Evolutionary conservation across 2,113 vertebrate species (phyloP), one percentile per base, ranked within the genome.

Genomic region (Ceuthmochares aereus): DNA sequence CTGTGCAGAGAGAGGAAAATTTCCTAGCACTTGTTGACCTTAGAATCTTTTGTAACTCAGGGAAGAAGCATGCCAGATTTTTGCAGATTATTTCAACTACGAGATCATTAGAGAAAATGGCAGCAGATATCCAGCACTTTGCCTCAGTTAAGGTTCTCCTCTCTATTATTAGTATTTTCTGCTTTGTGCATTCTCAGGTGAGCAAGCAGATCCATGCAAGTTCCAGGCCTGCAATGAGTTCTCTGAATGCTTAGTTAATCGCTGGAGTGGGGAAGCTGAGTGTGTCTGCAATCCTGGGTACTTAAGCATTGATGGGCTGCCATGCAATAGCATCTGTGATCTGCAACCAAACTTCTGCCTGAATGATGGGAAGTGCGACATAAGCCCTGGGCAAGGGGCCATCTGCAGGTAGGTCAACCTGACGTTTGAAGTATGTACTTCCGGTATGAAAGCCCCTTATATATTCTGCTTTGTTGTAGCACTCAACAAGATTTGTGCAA

Each of bases 161-260:
- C 42, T 62, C 9, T 34, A 21, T 18, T 4, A 2, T 75, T 19
- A 52, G 1, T 22, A 40, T 47, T 67, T 37, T 91, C 67, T 95
- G 49, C 26, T 64, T 63, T 66, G 51, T 88, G 6, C 80, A 5
- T 83, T 90, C 77, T 49, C 95, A 99, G 99, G 99, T 45, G 98
- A 99, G 56, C 95, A 98, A 60, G 99, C 99, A 3, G 98, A 99
- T 62, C 98, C 98, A 34, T 99, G 99, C 97, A 99, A 99, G 95
- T 99, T 99, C 98, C 99, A 99, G 93, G 99, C 99, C 12, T 99
- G 99, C 95, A 99, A 99, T 18, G 98, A 99, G 59, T 99, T 99
- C 93, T 99, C 99, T 0, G 97, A 98, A 36, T 99, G 99, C 79
- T 87, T 98, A 81, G 98, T 99, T 22, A 99, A 99, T 66, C 98